Base-by-base conservation (phyloP, 2,888 invertebrate species). In the Pseudoips prasinana region DNA sequence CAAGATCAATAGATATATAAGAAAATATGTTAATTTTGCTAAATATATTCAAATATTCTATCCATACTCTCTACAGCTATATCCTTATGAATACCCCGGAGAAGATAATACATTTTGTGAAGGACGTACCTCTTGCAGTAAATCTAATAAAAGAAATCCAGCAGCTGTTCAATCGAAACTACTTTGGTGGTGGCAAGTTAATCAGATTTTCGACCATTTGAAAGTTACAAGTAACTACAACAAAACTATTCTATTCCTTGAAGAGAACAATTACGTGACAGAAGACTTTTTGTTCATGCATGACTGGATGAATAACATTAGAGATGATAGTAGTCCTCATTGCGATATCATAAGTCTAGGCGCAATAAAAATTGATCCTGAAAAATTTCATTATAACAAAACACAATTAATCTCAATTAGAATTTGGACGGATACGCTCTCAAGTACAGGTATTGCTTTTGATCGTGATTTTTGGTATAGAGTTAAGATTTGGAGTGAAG, bases 131-230 rank as follows among this genome's bases (percentile, higher is more conserved):
- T 23, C 55, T 10, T 76, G 73, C 38, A 33, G 30, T 7, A 39
- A 48, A 8, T 35, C 50, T 2, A 34, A 38, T 1, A 17, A 35
- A 22, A 60, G 72, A 30, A 37, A 59, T 10, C 41, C 52, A 1
- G 26, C 22, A 0, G 40, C 59, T 3, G 58, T 58, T 2, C 77
- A 78, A 29, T 27, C 34, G 3, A 78, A 77, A 31, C 64, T 66
- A 8, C 66, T 66, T 27, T 74, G 70, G 76, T 79, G 73, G 79
- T 78, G 73, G 79, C 67, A 61, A 35, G 39, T 50, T 1, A 69
- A 63, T 24, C 58, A 60, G 8, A 54, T 78, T 0, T 78, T 78
- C 33, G 65, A 73, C 11, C 30, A 62, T 29, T 14, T 75, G 7
- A 32, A 47, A 11, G 38, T 43, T 0, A 48, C 37, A 1, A 24